These are phyloP conservation scores for Macaca nemestrina DNA, from an alignment of 2,113 vertebrate genomes.

Conservation along the genomic window DNA sequence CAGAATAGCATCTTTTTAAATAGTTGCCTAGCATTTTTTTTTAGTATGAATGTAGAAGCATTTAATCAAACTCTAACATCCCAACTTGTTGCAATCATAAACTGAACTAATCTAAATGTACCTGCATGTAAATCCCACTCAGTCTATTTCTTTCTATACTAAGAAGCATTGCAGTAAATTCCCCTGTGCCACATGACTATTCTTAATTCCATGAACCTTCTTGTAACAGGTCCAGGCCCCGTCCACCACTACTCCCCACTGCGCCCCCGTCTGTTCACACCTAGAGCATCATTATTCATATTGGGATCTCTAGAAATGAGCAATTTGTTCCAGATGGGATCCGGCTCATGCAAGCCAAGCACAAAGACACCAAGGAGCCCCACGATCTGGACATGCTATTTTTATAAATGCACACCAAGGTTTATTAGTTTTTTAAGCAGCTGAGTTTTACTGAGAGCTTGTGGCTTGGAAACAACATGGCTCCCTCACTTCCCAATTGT, in stretches of 20 bases:
- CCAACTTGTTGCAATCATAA: not conserved
- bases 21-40: not conserved
- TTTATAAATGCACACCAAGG: not conserved
- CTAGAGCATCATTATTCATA: not conserved
- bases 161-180: not conserved
- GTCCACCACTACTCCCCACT: accelerated
- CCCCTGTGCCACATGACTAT: not conserved
- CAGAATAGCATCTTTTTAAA: not conserved
- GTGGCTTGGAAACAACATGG: not conserved
- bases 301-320: not conserved
- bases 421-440: not conserved
- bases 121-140: not conserved
- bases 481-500: not conserved
- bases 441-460: not conserved
- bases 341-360: not conserved
- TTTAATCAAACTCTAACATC: not conserved
- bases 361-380: not conserved
- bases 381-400: not conserved
- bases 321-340: not conserved
- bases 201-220: not conserved
- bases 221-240: not conserved
- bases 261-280: not conserved
- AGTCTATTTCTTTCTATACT: not conserved
- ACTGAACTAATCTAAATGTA: not conserved
- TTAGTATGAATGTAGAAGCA: not conserved